Evolutionary conservation across 2,888 invertebrate species (phyloP), one percentile per base, ranked within the genome.

Genomic region (Abrostola tripartita): DNA sequence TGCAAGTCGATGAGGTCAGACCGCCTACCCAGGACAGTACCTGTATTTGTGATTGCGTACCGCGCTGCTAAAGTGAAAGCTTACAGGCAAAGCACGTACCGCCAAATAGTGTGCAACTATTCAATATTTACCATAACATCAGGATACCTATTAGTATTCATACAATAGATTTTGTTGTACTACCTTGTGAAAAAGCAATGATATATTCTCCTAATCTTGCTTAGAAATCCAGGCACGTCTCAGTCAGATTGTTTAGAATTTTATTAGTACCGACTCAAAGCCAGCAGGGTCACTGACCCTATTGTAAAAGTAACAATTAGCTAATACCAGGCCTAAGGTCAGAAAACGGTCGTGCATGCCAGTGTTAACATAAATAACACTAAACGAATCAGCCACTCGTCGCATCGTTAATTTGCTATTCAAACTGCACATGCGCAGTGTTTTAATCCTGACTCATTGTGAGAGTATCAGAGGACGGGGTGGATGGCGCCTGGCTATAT

Each of bases 401-500:
- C 38, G 55, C 55, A 54, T 59, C 61, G 61, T 56, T 71, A 66
- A 80, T 70, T 66, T 61, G 55, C 65, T 58, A 74, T 75, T 76
- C 58, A 69, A 68, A 63, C 67, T 79, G 78, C 85, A 87, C 77
- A 78, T 84, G 85, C 81, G 80, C 86, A 85, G 81, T 87, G 86
- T 83, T 83, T 65, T 70, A 65, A 68, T 69, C 70, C 83, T 90
- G 91, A 92, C 76, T 91, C 90, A 91, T 72, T 69, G 75, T 76
- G 74, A 80, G 78, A 81, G 82, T 55, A 64, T 82, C 76, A 61
- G 70, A 84, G 87, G 87, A 88, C 84, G 79, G 79, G 76, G 73
- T 71, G 44, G 65, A 76, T 82, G 79, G 79, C 82, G 81, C 81
- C 77, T 81, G 53, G 81, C 90, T 92, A 91, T 87, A 93, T 91